These are phyloP conservation scores for Rafetus swinhoei DNA, from an alignment of 2,113 vertebrate genomes.

Conservation along the genomic window DNA sequence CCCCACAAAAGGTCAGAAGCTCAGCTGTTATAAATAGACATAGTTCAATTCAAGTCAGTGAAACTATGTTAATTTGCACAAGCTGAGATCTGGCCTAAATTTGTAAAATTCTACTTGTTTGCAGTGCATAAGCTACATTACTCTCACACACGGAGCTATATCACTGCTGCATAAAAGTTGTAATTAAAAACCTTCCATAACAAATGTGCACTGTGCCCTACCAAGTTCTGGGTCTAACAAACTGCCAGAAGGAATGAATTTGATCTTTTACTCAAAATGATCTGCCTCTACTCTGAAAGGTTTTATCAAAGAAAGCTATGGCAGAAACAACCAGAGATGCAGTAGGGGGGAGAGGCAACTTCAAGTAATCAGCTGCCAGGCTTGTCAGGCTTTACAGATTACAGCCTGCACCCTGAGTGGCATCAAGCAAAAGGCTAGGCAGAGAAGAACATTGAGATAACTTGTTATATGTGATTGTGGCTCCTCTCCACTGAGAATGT, in stretches of 20 bases:
- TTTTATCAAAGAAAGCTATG: slow-evolving; percentile 54
- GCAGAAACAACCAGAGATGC: slow-evolving; percentile 39
- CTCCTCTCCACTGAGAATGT: slow-evolving; percentile 37
- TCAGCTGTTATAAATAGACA: not conserved
- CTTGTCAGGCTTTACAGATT: not conserved
- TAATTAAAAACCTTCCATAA: slow-evolving; percentile 69
- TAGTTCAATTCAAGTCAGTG: not conserved
- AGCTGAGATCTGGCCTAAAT: slow-evolving; percentile 65
- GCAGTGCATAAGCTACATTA: not conserved
- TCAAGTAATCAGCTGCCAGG: slow-evolving; percentile 20
- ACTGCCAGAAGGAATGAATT: slow-evolving; percentile 57
- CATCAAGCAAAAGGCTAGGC: slow-evolving; percentile 48
- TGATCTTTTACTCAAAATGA: slow-evolving; percentile 54
- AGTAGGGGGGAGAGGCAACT: slow-evolving; percentile 35
- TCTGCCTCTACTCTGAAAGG: slow-evolving; percentile 41
- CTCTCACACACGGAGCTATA: slow-evolving; percentile 60
- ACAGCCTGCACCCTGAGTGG: not conserved
- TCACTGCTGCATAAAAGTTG: slow-evolving; percentile 48
- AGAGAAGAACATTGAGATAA: slow-evolving; percentile 49
- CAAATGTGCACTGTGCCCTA: slow-evolving; percentile 69
- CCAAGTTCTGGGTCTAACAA: slow-evolving; percentile 56
- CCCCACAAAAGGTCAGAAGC: not conserved
- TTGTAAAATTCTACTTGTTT: slow-evolving; percentile 33
- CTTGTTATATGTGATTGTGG: slow-evolving; percentile 61
- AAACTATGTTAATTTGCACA: slow-evolving; percentile 61